Conservation (phyloP, 2,888 invertebrate species). For the Luffia ferchaultella region DNA sequence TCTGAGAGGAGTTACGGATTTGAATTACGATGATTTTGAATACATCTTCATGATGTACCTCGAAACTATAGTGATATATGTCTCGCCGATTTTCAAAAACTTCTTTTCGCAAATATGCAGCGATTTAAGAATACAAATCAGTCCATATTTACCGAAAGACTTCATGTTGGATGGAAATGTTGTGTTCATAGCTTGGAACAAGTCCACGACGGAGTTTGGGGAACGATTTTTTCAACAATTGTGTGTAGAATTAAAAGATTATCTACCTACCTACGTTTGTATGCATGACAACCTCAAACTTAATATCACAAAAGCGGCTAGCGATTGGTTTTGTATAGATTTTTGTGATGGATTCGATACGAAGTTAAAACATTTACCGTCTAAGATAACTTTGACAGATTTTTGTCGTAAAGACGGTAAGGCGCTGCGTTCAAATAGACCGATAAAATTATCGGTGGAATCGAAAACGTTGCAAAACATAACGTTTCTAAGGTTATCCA, state of each 20-base stretch:
- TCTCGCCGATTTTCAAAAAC: conserved; percentile 22
- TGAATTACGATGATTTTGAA: conserved; percentile 24
- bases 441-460: conserved; percentile 19
- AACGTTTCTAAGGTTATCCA: conserved; percentile 24
- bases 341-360: conserved; percentile 23
- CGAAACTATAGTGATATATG: conserved; percentile 24
- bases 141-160: conserved; percentile 19
- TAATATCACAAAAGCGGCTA: conserved; percentile 21
- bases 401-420: conserved; percentile 24
- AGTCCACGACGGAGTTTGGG: conserved; percentile 21
- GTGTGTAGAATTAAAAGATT: conserved; percentile 22
- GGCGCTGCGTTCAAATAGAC: conserved; percentile 17
- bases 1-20: conserved; percentile 21
- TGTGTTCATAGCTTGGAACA: conserved; percentile 30
- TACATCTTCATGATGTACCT: conserved; percentile 30
- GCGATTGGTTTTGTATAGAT: conserved; percentile 28
- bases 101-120: conserved; percentile 21
- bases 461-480: conserved; percentile 19
- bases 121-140: conserved; percentile 21
- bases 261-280: conserved; percentile 27
- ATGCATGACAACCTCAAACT: conserved; percentile 22
- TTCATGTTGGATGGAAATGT: conserved; percentile 28
- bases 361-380: conserved; percentile 19
- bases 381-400: conserved; percentile 25
- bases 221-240: conserved; percentile 20